These are phyloP conservation scores for Araneus ventricosus DNA, from an alignment of 1,140 invertebrate genomes.

Conservation along the genomic window DNA sequence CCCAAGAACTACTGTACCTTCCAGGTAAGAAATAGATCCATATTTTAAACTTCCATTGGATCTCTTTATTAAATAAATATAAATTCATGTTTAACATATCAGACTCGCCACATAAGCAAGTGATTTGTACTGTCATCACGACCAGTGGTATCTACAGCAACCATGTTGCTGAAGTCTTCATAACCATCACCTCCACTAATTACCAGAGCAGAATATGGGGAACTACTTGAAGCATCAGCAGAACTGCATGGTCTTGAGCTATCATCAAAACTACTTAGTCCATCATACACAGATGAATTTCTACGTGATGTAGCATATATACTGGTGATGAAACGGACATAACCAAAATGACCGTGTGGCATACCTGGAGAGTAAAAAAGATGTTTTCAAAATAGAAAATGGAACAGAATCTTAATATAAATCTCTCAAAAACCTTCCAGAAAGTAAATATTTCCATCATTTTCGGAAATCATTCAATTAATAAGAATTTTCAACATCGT, in stretches of 20 bases:
- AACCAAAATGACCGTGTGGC: constrained; percentile 96
- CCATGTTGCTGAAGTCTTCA: constrained; percentile 87
- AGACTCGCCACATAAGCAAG: constrained; percentile 92
- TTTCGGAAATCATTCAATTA: no score
- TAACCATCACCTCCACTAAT: constrained; percentile 98
- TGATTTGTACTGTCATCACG: constrained; percentile 98
- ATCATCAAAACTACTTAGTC: constrained; percentile 78
- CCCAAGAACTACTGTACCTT: not conserved
- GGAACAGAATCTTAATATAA: no score
- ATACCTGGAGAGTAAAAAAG: constrained; percentile 84
- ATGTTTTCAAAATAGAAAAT: not conserved
- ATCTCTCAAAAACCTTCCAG: no score
- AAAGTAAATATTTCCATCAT: no score
- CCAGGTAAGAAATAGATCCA: not conserved
- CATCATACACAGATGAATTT: constrained; percentile 75
- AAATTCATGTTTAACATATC: constrained; percentile 47
- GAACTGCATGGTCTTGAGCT: constrained; percentile 66
- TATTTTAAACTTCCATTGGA: not conserved
- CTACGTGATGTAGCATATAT: constrained; percentile 83
- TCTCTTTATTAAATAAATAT: not conserved
- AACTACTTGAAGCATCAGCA: constrained; percentile 7
- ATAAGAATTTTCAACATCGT: no score
- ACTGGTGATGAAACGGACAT: constrained; percentile 95
- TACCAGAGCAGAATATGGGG: constrained; percentile 83
- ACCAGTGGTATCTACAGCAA: constrained; percentile 87